Conservation (phyloP, 2,888 invertebrate species). For the Hoplodrina blanda region DNA sequence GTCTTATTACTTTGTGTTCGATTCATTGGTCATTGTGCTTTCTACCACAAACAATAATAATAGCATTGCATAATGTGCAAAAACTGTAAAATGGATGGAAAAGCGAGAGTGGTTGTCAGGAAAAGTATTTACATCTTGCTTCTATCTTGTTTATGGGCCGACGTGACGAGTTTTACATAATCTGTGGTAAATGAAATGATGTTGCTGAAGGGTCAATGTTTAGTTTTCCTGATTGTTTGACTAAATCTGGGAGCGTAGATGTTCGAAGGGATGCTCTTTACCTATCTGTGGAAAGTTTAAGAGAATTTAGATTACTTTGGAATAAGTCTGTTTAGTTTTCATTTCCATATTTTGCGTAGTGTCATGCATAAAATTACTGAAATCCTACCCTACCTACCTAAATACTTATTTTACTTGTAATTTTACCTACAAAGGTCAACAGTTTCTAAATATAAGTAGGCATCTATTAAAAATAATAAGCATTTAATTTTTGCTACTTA, state of each 20-base stretch:
- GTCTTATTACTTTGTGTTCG: conserved; percentile 65
- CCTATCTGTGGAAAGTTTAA: background rate
- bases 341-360: background rate
- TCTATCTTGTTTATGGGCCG: conserved; percentile 36
- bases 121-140: conserved; percentile 44
- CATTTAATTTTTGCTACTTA: conserved; percentile 21
- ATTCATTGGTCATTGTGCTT: conserved; percentile 67
- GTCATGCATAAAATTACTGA: background rate
- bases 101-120: conserved; percentile 48
- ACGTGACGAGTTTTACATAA: conserved; percentile 46
- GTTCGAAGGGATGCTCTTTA: background rate
- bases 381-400: background rate
- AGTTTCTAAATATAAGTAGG: conserved; percentile 20
- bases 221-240: conserved; percentile 37
- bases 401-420: background rate
- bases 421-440: conserved; percentile 25
- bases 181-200: conserved; percentile 25
- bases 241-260: conserved; percentile 8
- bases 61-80: conserved; percentile 60
- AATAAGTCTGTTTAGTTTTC: conserved; percentile 7
- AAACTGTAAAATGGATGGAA: conserved; percentile 46
- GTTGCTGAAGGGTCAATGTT: conserved; percentile 33
- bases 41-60: conserved; percentile 66
- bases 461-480: conserved; percentile 27
- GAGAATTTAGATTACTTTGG: background rate